Evolutionary conservation across 2,888 invertebrate genomes (phyloP), one percentile per base, ranked within the genome.

Genomic region (Augiades crinisus): DNA sequence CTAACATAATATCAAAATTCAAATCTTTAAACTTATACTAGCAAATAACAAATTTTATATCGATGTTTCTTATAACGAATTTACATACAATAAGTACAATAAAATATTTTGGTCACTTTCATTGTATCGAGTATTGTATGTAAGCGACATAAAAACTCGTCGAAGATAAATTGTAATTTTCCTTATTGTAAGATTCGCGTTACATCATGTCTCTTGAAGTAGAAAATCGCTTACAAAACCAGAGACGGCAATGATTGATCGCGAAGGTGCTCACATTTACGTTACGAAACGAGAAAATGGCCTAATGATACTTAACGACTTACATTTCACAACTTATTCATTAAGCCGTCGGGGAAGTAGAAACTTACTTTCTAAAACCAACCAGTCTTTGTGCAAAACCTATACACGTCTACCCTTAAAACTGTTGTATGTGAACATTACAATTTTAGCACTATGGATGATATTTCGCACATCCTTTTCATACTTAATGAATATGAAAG

Each of bases 251-350:
- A 36, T 33, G 43, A 43, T 43, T 33, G 50, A 43, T 40, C 49
- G 50, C 34, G 30, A 49, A 43, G 44, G 43, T 44, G 43, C 44
- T 44, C 37, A 44, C 43, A 50, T 51, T 51, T 30, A 51, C 13
- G 50, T 51, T 51, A 37, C 44, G 50, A 51, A 36, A 51, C 59
- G 53, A 61, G 62, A 62, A 63, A 65, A 65, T 64, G 56, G 62
- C 56, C 55, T 64, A 64, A 64, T 63, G 63, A 63, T 62, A 63
- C 58, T 58, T 63, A 63, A 65, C 64, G 63, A 64, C 61, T 49
- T 56, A 56, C 56, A 59, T 67, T 65, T 66, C 66, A 62, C 65
- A 67, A 67, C 58, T 66, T 66, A 66, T 66, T 67, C 67, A 67
- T 67, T 65, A 67, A 64, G 63, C 50, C 59, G 61, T 60, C 64